Conservation (phyloP, 2,797 vertebrate species). For the Percopsis omiscomaycus region DNA sequence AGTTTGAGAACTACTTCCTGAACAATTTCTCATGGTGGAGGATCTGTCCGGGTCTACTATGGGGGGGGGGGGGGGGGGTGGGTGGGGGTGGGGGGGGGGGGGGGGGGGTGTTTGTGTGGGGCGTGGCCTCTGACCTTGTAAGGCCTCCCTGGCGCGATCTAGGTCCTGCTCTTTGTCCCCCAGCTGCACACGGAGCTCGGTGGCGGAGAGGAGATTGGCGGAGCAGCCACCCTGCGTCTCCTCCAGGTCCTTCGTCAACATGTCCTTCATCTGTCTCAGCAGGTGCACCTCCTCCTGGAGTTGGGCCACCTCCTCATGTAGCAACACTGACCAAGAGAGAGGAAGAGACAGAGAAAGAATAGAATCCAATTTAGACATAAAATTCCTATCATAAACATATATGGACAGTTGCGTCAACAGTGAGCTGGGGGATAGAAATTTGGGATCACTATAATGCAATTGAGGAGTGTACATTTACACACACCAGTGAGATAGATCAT, state of each 20-base stretch:
- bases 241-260: constrained; percentile 94
- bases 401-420: constrained; percentile 34
- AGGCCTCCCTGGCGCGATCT: constrained; percentile 92
- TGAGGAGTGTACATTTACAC: too few species aligned
- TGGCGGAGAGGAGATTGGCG: constrained; percentile 88
- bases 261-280: constrained; percentile 97
- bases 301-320: constrained; percentile 94
- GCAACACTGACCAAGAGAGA: constrained; percentile 77
- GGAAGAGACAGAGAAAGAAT: constrained; percentile 24
- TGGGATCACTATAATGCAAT: too few species aligned
- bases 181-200: constrained; percentile 94
- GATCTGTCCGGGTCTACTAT: neutral
- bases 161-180: constrained; percentile 95
- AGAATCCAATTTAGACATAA: constrained; percentile 2
- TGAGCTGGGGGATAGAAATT: too few species aligned
- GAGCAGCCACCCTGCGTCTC: constrained; percentile 89
- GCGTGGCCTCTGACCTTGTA: constrained; percentile 83
- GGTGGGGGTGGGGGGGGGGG: neutral
- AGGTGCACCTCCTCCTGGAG: constrained; percentile 95
- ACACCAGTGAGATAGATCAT: constrained; percentile 32
- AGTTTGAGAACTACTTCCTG: too few species aligned
- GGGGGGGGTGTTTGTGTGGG: neutral
- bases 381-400: constrained; percentile 13
- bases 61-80: neutral
- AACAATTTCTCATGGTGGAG: too few species aligned